Percentiles rank a stretch among this genome's conserved stretches.
Evolutionary conservation across 2,797 vertebrate genomes (phyloP).

Genomic region (Notamacropus eugenii): DNA sequence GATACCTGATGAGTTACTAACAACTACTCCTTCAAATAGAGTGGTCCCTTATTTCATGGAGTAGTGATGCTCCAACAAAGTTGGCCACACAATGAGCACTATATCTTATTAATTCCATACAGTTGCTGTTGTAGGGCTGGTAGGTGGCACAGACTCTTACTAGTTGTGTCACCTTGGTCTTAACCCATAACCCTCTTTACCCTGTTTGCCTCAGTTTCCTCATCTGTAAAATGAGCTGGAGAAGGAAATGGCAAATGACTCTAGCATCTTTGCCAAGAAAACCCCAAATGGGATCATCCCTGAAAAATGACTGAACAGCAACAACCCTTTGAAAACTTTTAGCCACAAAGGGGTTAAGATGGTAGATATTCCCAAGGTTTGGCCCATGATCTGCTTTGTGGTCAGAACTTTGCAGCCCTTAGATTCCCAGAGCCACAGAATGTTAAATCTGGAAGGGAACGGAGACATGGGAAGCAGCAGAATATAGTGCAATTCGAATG

Average conservation of each 20-base stretch:
- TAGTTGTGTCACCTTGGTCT: neutral
- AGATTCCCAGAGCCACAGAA: neutral
- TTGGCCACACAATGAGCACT: neutral
- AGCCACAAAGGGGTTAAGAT: neutral
- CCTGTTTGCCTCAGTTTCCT: neutral
- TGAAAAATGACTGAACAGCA: neutral
- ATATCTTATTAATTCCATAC: neutral
- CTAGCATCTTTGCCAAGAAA: neutral
- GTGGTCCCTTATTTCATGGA: neutral
- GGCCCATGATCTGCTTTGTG: neutral
- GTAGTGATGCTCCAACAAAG: neutral
- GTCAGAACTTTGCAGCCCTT: neutral
- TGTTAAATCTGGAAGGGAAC: neutral
- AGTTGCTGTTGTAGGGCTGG: neutral
- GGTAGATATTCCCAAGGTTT: neutral
- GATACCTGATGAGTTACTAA: neutral
- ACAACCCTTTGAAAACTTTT: neutral
- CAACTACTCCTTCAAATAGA: neutral
- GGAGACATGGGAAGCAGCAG: neutral
- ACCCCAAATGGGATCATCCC: neutral
- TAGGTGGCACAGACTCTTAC: neutral
- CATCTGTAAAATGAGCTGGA: neutral
- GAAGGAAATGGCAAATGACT: neutral
- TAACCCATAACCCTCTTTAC: neutral
- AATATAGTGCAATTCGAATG: neutral